phyloP scores from a whole-genome alignment of 1,140 invertebrate genomes.

The Pogonus chalceus region DNA sequence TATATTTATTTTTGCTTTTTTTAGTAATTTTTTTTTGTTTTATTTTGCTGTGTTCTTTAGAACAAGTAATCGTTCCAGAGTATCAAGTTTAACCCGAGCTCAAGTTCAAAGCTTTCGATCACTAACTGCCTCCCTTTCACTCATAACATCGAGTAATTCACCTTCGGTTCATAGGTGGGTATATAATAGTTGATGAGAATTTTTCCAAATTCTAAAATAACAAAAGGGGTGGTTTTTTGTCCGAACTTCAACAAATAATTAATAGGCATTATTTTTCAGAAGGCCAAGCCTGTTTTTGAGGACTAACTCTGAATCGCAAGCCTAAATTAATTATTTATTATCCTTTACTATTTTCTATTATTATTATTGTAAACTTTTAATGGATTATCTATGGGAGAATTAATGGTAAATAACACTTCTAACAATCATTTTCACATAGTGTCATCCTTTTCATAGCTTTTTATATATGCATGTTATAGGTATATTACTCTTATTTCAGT shows the following conservation, averaged over 20 bases:
- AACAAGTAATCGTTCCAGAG: constrained; percentile 38
- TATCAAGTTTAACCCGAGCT: constrained; percentile 44
- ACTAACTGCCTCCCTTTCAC: constrained; percentile 39
- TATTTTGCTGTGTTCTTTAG: constrained; percentile 22
- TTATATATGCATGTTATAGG: too few relatives aligned
- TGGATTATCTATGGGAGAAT: too few relatives aligned
- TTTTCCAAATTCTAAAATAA: neutral
- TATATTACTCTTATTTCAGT: too few relatives aligned
- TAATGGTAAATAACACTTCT: too few relatives aligned
- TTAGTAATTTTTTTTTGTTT: constrained; percentile 19
- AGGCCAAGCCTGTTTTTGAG: neutral
- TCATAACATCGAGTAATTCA: constrained; percentile 35
- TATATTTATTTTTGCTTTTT: constrained; percentile 19
- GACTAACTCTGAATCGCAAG: constrained; percentile 3
- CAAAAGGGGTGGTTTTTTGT: neutral
- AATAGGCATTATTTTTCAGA: constrained; percentile 3
- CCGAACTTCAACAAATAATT: neutral
- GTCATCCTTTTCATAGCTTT: too few relatives aligned
- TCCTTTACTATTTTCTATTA: neutral
- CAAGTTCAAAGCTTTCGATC: constrained; percentile 45
- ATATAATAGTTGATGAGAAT: constrained; percentile 9
- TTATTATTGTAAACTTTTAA: neutral
- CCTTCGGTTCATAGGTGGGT: constrained; percentile 26
- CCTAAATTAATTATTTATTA: neutral
- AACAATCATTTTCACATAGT: too few relatives aligned